These are phyloP conservation scores for Sinocyclocheilus grahami DNA, from an alignment of 2,113 vertebrate genomes.

Conservation along the genomic window DNA sequence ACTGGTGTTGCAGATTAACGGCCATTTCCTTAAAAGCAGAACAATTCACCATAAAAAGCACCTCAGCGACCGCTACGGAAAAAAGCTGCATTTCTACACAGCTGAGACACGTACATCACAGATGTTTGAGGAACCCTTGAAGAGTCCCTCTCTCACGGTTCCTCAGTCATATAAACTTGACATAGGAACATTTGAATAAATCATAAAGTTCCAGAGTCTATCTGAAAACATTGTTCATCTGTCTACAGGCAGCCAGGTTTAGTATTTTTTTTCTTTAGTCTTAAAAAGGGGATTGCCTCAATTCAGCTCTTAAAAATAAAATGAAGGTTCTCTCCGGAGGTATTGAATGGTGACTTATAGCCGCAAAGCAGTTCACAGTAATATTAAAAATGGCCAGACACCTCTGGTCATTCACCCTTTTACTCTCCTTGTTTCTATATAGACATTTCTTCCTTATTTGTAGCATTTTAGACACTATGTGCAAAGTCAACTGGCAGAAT, in stretches of 20 bases:
- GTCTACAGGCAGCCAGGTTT: not conserved
- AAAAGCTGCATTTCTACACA: conserved; percentile 17
- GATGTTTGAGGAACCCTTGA: conserved; percentile 16
- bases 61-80: conserved; percentile 26
- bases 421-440: conserved; percentile 7
- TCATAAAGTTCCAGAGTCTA: conserved; percentile 20
- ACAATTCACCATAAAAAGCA: conserved; percentile 5
- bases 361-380: conserved; percentile 58
- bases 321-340: conserved; percentile 10
- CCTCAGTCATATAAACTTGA: not conserved
- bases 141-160: not conserved
- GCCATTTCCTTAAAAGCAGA: conserved; percentile 16
- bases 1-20: conserved; percentile 1
- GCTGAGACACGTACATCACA: conserved; percentile 28
- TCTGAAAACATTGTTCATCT: conserved; percentile 24
- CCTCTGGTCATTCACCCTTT: conserved; percentile 33
- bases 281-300: conserved; percentile 3
- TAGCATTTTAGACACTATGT: conserved; percentile 10
- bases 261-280: not conserved
- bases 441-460: not conserved
- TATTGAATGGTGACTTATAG: not conserved
- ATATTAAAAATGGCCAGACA: conserved; percentile 42
- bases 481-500: not conserved
- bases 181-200: not conserved
- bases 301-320: conserved; percentile 19